Evolutionary conservation across 2,888 invertebrate species (phyloP), one percentile per base, ranked within the genome.

Genomic region (Chrysotoxum bicinctum): DNA sequence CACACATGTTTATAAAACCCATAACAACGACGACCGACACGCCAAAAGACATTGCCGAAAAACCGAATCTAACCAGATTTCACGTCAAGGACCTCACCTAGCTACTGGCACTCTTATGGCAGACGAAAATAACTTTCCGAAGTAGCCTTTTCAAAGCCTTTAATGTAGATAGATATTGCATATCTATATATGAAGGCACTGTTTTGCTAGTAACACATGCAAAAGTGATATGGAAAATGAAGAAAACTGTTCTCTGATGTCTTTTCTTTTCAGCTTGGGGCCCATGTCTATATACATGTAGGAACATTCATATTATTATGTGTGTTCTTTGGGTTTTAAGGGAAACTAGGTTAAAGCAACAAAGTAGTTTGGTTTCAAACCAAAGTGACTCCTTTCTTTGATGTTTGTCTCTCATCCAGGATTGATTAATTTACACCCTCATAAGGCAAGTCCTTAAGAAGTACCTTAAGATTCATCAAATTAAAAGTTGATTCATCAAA

Each of bases 401-500:
- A 40, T 23, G 16, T 40, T 45, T 83, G 78, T 12, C 48, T 40
- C 32, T 45, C 77, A n/a, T 50, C 37, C 66, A 66, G 69, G 30
- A 60, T 66, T 74, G 52, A 68, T 58, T 68, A 84, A 84, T 84
- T 80, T 75, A 80, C 54, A 79, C 14, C 5, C 54, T 16, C 2
- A 30, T 45, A 84, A 75, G n/a, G 21, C 64, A 66, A 40, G 48
- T 68, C 43, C 69, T 66, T 72, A 37, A 54, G 64, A 56, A 84
- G 75, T 70, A 52, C 69, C 70, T 68, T 79, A 68, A 30, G 79
- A 70, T 23, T 75, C 75, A 75, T 80, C 64, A 79, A 84, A 79
- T 72, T 79, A 84, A 52, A 79, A 84, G 70, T 84, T 79, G 83
- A 83, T 83, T 78, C 78, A 73, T 64, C 74, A 83, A 78, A 62